Percentiles rank a stretch among this genome's conserved stretches.
These are phyloP conservation scores for Eristalis intricaria DNA, from an alignment of 2,888 invertebrate genomes.

Conservation along the genomic window DNA sequence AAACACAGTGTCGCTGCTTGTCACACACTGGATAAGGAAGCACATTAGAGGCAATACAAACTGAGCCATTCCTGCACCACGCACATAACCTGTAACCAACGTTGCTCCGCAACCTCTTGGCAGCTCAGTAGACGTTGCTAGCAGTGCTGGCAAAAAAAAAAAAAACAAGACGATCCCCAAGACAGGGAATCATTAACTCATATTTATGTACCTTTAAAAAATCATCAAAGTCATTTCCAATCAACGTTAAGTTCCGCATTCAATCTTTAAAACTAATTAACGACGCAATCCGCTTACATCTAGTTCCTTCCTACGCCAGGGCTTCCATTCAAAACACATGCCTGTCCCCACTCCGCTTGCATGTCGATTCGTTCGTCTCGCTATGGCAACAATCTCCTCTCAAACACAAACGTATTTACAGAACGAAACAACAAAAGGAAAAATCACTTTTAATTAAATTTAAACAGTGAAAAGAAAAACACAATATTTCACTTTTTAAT, in stretches of 20 bases:
- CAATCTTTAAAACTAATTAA: neutral
- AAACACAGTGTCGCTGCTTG: too few relatives aligned
- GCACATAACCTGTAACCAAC: too few relatives aligned
- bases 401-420: neutral
- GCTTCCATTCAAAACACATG: neutral
- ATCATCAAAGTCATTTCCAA: neutral
- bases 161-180: too few relatives aligned
- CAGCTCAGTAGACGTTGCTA: too few relatives aligned
- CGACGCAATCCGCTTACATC: neutral
- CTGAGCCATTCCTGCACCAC: too few relatives aligned
- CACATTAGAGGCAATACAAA: too few relatives aligned
- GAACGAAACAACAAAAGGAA: neutral
- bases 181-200: too few relatives aligned
- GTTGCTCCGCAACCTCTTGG: too few relatives aligned
- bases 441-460: slow-evolving; percentile 67
- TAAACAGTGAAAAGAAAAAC: slow-evolving; percentile 50
- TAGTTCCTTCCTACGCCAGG: neutral
- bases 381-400: slow-evolving; percentile 36
- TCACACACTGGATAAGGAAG: too few relatives aligned
- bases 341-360: slow-evolving; percentile 19
- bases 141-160: too few relatives aligned
- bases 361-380: slow-evolving; percentile 34
- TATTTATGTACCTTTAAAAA: neutral
- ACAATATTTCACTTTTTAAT: slow-evolving; percentile 72
- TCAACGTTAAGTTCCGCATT: too few relatives aligned